A percentile compares a stretch with the other conserved stretches of the same genome.
Evolutionary conservation across 2,888 invertebrate genomes (phyloP).

Genomic region (Polyommatus icarus): DNA sequence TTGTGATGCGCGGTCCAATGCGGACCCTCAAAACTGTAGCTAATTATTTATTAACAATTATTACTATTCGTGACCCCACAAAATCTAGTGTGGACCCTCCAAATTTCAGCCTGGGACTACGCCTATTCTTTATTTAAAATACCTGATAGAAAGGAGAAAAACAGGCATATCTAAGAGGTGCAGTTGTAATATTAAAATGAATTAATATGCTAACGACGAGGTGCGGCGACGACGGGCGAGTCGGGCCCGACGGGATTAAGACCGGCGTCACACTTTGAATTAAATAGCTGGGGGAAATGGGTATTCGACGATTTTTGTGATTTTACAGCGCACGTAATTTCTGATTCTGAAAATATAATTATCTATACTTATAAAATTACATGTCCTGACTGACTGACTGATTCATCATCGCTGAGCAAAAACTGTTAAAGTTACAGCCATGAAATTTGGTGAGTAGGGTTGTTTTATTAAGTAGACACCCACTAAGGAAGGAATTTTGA

Average conservation of each 20-base stretch:
- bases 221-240: slow-evolving; percentile 44
- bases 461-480: too few species aligned
- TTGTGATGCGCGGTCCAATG: background rate
- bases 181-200: slow-evolving; percentile 46
- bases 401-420: too few species aligned
- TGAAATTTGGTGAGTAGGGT: too few species aligned
- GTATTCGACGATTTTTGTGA: slow-evolving; percentile 33
- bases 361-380: too few species aligned
- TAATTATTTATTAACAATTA: too few species aligned
- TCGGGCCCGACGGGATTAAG: slow-evolving; percentile 44
- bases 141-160: background rate
- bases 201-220: slow-evolving; percentile 48
- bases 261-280: slow-evolving; percentile 27
- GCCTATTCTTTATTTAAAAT: background rate
- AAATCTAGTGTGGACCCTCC: too few species aligned
- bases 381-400: too few species aligned
- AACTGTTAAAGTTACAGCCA: too few species aligned
- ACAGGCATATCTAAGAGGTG: slow-evolving; percentile 23
- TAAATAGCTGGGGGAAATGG: slow-evolving; percentile 30
- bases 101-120: too few species aligned
- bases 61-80: too few species aligned
- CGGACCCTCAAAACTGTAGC: too few species aligned
- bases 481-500: too few species aligned
- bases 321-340: background rate
- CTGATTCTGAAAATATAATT: background rate